These are phyloP conservation scores for Sthenelais limicola DNA, from an alignment of 2,888 invertebrate species.

Conservation along the genomic window DNA sequence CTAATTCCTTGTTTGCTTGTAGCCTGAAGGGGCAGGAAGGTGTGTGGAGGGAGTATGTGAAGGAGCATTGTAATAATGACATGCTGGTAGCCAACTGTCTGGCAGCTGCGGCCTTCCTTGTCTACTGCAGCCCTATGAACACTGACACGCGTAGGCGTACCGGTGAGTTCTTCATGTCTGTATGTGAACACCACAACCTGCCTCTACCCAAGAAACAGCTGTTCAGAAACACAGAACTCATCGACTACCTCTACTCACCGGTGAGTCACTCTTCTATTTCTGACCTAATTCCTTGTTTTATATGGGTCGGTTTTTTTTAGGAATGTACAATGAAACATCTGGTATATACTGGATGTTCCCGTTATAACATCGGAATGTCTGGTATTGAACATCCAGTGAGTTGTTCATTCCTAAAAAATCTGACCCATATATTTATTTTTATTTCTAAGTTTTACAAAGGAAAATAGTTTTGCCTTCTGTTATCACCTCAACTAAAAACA, in stretches of 20 bases:
- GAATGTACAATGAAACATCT: no score
- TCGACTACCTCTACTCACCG: conserved; percentile 66
- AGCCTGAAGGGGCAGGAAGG: conserved; percentile 68
- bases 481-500: no score
- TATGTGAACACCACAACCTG: conserved; percentile 69
- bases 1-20: conserved; percentile 5
- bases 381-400: no score
- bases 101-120: conserved; percentile 69
- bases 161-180: conserved; percentile 70
- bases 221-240: conserved; percentile 65
- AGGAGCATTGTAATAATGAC: conserved; percentile 67
- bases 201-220: conserved; percentile 64
- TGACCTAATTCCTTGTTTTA: no score
- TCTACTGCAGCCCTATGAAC: conserved; percentile 69
- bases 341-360: no score
- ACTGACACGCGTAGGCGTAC: conserved; percentile 67
- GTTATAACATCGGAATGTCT: no score
- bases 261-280: no score
- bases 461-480: no score
- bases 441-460: no score
- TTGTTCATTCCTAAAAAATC: no score
- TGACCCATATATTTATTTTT: no score
- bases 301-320: no score
- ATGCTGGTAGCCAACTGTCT: conserved; percentile 70
- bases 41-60: conserved; percentile 67